phyloP scores from a whole-genome alignment of 1,140 invertebrate genomes.

The Drosophila trapezifrons region DNA sequence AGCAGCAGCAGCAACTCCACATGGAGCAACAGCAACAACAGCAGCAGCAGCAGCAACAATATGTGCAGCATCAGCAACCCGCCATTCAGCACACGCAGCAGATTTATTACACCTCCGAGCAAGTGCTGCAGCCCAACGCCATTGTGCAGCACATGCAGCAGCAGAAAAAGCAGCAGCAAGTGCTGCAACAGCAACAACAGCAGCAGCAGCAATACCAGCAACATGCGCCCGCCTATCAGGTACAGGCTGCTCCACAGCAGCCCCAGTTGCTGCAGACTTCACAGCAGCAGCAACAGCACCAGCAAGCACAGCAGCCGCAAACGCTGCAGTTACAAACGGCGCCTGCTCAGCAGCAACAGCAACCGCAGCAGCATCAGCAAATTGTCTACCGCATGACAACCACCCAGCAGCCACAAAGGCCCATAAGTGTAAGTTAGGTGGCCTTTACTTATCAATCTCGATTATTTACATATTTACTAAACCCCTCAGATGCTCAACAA shows the following conservation, averaged over 20 bases:
- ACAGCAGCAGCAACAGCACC: constrained; percentile 53
- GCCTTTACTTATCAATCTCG: background rate
- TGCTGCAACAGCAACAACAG: constrained; percentile 55
- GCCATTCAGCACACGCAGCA: constrained; percentile 72
- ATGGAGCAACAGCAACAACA: constrained; percentile 62
- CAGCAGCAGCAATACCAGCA: constrained; percentile 60
- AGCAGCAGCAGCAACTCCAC: constrained; percentile 63
- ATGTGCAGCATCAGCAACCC: constrained; percentile 67
- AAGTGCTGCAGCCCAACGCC: constrained; percentile 66
- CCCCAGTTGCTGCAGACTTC: constrained; percentile 64
- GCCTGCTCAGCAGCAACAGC: constrained; percentile 56
- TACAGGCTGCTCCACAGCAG: constrained; percentile 65
- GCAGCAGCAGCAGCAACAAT: constrained; percentile 68
- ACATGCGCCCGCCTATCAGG: constrained; percentile 62
- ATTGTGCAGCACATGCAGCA: constrained; percentile 80
- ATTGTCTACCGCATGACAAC: constrained; percentile 78
- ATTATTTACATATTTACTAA: background rate
- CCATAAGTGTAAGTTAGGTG: constrained; percentile 54
- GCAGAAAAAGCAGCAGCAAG: constrained; percentile 76
- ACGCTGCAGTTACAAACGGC: constrained; percentile 80
- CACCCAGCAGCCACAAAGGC: constrained; percentile 61
- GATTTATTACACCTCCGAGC: constrained; percentile 77
- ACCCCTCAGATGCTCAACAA: constrained; percentile 64
- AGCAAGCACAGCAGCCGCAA: constrained; percentile 64
- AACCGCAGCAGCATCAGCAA: constrained; percentile 71